Base-by-base conservation (phyloP, 2,113 vertebrate species). In the Azemiops feae region DNA sequence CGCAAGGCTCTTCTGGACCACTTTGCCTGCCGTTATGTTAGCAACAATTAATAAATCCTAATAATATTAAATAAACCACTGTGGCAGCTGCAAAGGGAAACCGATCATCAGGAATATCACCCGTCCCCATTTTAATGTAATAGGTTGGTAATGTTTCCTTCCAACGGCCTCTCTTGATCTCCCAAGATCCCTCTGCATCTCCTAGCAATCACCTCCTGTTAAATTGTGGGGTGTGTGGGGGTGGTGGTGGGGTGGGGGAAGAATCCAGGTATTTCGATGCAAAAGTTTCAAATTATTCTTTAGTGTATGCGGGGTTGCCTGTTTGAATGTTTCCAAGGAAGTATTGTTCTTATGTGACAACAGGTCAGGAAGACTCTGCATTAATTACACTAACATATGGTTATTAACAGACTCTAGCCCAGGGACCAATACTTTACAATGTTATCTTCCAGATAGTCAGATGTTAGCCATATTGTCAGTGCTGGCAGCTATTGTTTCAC, bases 401-500 rank as follows among this genome's bases (percentile, higher is more conserved):
- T 99, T 98, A 98, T 98, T 98, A 99, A 98, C 98, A 99, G 99
- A 99, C 98, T 99, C 98, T 98, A 98, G 99, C 98, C 98, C 98
- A 98, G 98, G 98, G 99, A 99, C 98, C 98, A 98, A 98, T 98
- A 98, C 98, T 98, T 99, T 98, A 99, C 98, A 98, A 98, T 98
- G 98, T 98, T 99, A 98, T 98, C 98, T 98, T 98, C 98, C 97
- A 96, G 98, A 96, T 97, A 97, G 98, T 99, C 98, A 99, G 98
- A 99, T 99, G 98, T 98, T 98, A 98, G 98, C 99, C 99, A 99
- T 99, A 99, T 99, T 99, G 99, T 98, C 98, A 98, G 98, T 98
- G 98, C 99, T 99, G 99, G 99, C 99, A 99, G 99, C 99, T 98
- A 99, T 99, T 99, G 99, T 99, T 99, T 98, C 97, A 97, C 98